Evolutionary conservation across 2,797 vertebrate species (phyloP).

Genomic region (Trichosurus vulpecula): DNA sequence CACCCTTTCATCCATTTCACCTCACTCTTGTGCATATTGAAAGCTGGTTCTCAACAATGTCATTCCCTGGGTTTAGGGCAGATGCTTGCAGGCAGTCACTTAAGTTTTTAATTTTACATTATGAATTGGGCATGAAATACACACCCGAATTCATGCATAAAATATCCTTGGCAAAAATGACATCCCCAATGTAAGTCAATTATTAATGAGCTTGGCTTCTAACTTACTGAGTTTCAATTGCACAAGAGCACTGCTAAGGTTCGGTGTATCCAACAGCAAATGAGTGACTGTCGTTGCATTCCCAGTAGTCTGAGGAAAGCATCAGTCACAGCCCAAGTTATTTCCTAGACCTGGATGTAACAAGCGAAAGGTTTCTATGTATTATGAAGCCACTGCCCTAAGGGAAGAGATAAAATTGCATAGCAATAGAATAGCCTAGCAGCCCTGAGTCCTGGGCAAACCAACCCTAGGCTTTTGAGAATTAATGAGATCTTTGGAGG

Average conservation of each 20-base stretch:
- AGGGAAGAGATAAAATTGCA: constrained; percentile 67
- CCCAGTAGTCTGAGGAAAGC: constrained; percentile 63
- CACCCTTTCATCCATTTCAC: constrained; percentile 33
- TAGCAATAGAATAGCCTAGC: constrained; percentile 44
- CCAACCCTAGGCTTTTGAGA: constrained; percentile 23
- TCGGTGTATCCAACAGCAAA: constrained; percentile 62
- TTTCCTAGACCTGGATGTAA: constrained; percentile 56
- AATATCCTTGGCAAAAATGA: constrained; percentile 71
- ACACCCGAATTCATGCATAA: constrained; percentile 65
- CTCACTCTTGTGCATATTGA: constrained; percentile 37
- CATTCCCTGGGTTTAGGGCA: constrained; percentile 44
- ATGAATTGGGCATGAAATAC: constrained; percentile 58
- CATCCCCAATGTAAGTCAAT: constrained; percentile 64
- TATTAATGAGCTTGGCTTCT: constrained; percentile 75
- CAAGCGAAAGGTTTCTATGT: constrained; percentile 55
- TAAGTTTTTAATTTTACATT: constrained; percentile 73
- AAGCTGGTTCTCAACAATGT: constrained; percentile 50
- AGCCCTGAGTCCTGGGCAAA: constrained; percentile 48
- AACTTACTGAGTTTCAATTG: constrained; percentile 63
- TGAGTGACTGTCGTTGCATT: constrained; percentile 47
- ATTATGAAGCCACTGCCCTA: constrained; percentile 56
- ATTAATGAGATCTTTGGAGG: constrained; percentile 35
- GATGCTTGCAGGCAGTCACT: constrained; percentile 47
- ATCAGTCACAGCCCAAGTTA: constrained; percentile 22
- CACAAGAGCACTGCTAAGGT: constrained; percentile 60